Base-by-base conservation (phyloP, 2,113 vertebrate genomes). In the Philantomba maxwellii region DNA sequence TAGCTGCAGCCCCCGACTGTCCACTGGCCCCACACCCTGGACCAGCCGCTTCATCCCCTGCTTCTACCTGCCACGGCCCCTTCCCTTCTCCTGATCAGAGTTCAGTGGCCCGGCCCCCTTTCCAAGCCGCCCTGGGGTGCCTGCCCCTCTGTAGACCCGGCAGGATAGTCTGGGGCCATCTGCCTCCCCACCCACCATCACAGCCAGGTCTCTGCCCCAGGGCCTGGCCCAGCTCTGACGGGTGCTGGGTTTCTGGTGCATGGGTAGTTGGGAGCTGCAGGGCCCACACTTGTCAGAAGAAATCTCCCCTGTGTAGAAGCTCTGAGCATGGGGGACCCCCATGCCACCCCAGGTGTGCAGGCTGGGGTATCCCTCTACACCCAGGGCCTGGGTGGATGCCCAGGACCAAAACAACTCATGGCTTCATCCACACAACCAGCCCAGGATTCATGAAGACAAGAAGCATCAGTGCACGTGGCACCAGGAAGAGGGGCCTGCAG, bases 321-420 rank as follows among this genome's bases (percentile, higher is more conserved):
- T 21, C 4, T 5, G 10, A 49, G 30, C 47, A 1, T 0, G 3
- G 66, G 45, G n/a, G 30, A 30, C 1, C 4, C 47, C 0, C 6
- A 49, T 11, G 28, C 14, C 4, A 12, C 7, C 43, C 88, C 47
- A 5, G 7, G 13, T 12, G 0, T 11, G 43, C 11, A 2, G 80
- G 4, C 36, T 43, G 2, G 25, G 21, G 53, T 49, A 55, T 30
- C 30, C 39, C 30, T 5, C 28, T 7, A 19, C 7, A 14, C 7
- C 75, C 75, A 57, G 66, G 16, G 36, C 62, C 15, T 5, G 66
- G 9, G 7, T 9, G 17, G 21, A n/a, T 11, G 0, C 47, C 55
- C 7, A 73, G 64, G 36, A 55, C 36, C 3, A 11, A 51, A 36
- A 47, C n/a, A 51, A 23, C 30, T 25, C 47, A 25, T 1, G 11